Evolutionary conservation across 2,797 vertebrate genomes (phyloP).

Genomic region (Denticeps clupeoides): DNA sequence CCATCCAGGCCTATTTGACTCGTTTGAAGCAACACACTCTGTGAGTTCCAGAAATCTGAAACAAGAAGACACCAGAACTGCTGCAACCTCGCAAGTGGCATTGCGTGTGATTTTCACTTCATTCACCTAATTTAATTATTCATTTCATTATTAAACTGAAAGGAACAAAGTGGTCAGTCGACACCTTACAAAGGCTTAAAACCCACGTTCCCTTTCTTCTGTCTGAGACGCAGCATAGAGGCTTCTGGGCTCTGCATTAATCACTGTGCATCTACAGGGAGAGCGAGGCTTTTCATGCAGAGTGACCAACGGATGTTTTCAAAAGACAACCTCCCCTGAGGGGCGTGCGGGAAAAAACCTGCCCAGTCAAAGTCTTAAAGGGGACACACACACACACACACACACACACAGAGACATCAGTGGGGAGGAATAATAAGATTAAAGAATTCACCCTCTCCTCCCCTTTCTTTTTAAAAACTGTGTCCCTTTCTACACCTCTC

Average conservation of each 20-base stretch:
- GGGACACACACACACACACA: constrained; percentile 9
- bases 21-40: constrained; percentile 26
- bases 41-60: constrained; percentile 31
- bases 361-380: neutral
- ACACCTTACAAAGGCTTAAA: no score
- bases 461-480: constrained; percentile 4
- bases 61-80: neutral
- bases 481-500: neutral
- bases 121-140: no score
- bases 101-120: no score
- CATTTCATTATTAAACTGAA: no score
- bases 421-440: constrained; percentile 25
- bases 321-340: constrained; percentile 16
- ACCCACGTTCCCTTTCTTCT: no score
- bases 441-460: constrained; percentile 16
- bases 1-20: constrained; percentile 21
- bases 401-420: constrained; percentile 10
- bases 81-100: neutral
- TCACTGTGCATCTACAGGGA: neutral
- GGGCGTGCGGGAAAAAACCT: constrained; percentile 5
- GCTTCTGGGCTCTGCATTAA: no score
- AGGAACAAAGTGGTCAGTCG: no score
- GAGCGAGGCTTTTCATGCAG: neutral
- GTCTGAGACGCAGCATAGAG: neutral
- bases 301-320: constrained; percentile 17